Evolutionary conservation across 2,888 invertebrate genomes (phyloP), one percentile per base, ranked within the genome.

Genomic region (Tortricodes alternella): DNA sequence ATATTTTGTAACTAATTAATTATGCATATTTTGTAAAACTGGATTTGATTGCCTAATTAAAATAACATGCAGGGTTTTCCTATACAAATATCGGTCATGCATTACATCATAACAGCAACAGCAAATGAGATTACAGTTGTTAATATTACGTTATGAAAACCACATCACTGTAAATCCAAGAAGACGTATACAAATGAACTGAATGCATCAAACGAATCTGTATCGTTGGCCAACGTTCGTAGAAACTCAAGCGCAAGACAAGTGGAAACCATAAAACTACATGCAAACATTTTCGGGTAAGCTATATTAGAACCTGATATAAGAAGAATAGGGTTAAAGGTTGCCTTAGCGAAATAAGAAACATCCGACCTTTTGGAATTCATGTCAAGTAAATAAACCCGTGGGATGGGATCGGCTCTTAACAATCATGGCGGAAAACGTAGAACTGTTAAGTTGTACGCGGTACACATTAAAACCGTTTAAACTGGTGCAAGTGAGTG

Each of bases 231-330:
- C 23, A 29, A 35, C 41, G 41, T 78, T 76, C 78, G 67, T 50
- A 66, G 80, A 78, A 81, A 59, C 52, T 58, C 66, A 58, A 70
- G 50, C 71, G 69, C 68, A n/a, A n/a, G n/a, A n/a, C n/a, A n/a
- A n/a, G n/a, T n/a, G n/a, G n/a, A n/a, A n/a, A n/a, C n/a, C n/a
- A n/a, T n/a, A n/a, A n/a, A n/a, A n/a, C n/a, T n/a, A n/a, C n/a
- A n/a, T n/a, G n/a, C n/a, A n/a, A n/a, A n/a, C n/a, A n/a, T n/a
- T n/a, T n/a, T n/a, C n/a, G n/a, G n/a, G n/a, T n/a, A n/a, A n/a
- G n/a, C n/a, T n/a, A n/a, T n/a, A n/a, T n/a, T n/a, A n/a, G n/a
- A n/a, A n/a, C n/a, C n/a, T n/a, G n/a, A n/a, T n/a, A n/a, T n/a
- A n/a, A n/a, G n/a, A n/a, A n/a, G n/a, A n/a, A n/a, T n/a, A n/a